These are phyloP conservation scores for Eleginops maclovinus DNA, from an alignment of 2,113 vertebrate genomes.

Conservation along the genomic window DNA sequence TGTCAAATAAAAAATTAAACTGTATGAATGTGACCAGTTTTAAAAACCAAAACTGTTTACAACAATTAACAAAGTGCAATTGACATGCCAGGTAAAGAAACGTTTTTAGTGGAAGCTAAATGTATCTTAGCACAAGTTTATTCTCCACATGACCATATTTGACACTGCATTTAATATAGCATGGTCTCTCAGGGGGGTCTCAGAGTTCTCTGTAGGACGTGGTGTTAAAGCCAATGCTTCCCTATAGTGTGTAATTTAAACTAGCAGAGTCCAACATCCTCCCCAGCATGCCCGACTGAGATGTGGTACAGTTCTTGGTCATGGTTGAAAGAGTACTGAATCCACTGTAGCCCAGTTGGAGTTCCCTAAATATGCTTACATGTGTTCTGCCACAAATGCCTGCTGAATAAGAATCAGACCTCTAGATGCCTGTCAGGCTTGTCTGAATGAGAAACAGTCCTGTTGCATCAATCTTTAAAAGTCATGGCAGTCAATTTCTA, in stretches of 20 bases:
- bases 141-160: slow-evolving; percentile 7
- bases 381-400: slow-evolving; percentile 30
- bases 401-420: slow-evolving; percentile 44
- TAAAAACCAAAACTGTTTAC: background rate
- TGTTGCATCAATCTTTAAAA: slow-evolving; percentile 36
- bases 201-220: slow-evolving; percentile 18
- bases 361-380: slow-evolving; percentile 33
- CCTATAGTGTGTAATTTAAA: slow-evolving; percentile 44
- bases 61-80: background rate
- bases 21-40: slow-evolving; percentile 4
- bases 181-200: slow-evolving; percentile 19
- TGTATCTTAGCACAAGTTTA: background rate
- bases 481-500: background rate
- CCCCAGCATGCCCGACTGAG: slow-evolving; percentile 2
- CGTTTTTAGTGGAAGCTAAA: background rate
- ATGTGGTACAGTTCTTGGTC: slow-evolving; percentile 30
- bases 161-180: background rate
- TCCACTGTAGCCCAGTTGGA: slow-evolving; percentile 30
- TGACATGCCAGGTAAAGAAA: background rate
- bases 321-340: slow-evolving; percentile 20
- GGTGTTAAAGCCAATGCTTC: slow-evolving; percentile 29
- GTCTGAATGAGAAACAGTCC: slow-evolving; percentile 40
- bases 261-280: slow-evolving; percentile 31
- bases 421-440: slow-evolving; percentile 14
- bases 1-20: slow-evolving; percentile 19